Evolutionary conservation across 2,797 vertebrate genomes (phyloP), one percentile per base, ranked within the genome.

Genomic region (Crossoptilon crossoptilon): DNA sequence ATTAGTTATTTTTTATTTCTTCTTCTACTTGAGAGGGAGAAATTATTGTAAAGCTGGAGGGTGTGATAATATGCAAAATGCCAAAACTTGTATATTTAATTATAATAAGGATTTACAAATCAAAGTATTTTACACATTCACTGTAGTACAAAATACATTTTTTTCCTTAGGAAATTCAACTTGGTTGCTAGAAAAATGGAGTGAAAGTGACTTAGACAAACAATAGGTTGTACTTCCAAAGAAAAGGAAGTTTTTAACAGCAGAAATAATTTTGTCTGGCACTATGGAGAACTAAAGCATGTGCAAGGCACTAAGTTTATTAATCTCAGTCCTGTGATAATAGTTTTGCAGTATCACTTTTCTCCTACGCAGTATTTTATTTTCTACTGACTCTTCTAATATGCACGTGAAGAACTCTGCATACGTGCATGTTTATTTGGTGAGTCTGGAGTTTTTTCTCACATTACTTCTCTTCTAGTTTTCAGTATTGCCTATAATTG

Each of bases 111-210:
- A 39, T 31, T 67, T 62, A 27, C 29, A 71, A 69, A 55, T 69
- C 68, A 33, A 82, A 15, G 4, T 74, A 63, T 70, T 95, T 87
- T 58, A 78, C 55, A 23, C 15, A 5, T 62, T 84, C n/a, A 85
- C 85, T 33, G 9, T 53, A 79, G n/a, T 68, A 72, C 29, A 62
- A 84, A 93, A 37, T 37, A 31, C 1, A 12, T 48, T 33, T 56
- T 66, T 66, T 81, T n/a, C 31, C 22, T 88, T 90, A 60, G 58
- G 31, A 95, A 88, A 76, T 81, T 69, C 37, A 51, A 46, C 23
- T 56, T 64, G 12, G 10, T 3, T 33, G 1, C 14, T 14, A 39
- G 53, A 64, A 80, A 73, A 85, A 1, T 4, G 27, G 12, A 44
- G 26, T 12, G 17, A 62, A 29, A 14, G 1, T 62, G 49, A 8